A percentile compares a stretch with the other conserved stretches of the same genome.
Conservation (phyloP, 2,797 vertebrate genomes). For the Chaenodraco wilsoni region DNA sequence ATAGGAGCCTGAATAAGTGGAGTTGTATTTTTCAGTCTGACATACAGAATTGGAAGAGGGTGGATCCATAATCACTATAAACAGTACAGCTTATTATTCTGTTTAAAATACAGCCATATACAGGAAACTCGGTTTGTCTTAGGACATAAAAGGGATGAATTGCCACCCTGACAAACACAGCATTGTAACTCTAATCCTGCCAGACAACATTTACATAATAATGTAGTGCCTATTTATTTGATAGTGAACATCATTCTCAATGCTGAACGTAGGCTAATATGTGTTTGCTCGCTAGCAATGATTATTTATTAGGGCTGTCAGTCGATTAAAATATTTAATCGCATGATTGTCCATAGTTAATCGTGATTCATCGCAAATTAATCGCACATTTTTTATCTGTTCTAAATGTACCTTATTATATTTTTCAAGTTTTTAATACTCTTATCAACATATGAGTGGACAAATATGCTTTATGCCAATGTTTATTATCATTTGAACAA, state of each 20-base stretch:
- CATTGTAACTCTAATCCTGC: constrained; percentile 4
- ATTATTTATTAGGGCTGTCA: not conserved
- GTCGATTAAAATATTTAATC: too few relatives aligned
- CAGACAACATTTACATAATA: constrained; percentile 6
- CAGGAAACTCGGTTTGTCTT: not conserved
- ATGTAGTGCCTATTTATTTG: constrained; percentile 8
- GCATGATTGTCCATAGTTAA: too few relatives aligned
- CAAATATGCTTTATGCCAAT: too few relatives aligned
- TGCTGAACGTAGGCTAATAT: constrained; percentile 11
- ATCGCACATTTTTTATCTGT: too few relatives aligned
- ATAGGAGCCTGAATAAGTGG: constrained; percentile 2
- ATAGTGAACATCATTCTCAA: constrained; percentile 6
- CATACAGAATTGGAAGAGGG: not conserved
- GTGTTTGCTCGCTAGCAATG: not conserved
- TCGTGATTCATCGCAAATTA: too few relatives aligned
- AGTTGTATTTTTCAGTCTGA: constrained; percentile 15
- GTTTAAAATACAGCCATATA: not conserved
- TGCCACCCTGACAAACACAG: not conserved
- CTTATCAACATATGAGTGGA: too few relatives aligned
- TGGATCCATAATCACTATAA: not conserved
- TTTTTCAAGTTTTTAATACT: too few relatives aligned
- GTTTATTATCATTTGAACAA: too few relatives aligned
- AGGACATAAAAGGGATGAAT: constrained; percentile 6
- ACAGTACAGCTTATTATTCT: not conserved
- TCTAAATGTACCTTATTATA: too few relatives aligned